phyloP scores from a whole-genome alignment of 2,797 vertebrate genomes.

The Choloepus didactylus region DNA sequence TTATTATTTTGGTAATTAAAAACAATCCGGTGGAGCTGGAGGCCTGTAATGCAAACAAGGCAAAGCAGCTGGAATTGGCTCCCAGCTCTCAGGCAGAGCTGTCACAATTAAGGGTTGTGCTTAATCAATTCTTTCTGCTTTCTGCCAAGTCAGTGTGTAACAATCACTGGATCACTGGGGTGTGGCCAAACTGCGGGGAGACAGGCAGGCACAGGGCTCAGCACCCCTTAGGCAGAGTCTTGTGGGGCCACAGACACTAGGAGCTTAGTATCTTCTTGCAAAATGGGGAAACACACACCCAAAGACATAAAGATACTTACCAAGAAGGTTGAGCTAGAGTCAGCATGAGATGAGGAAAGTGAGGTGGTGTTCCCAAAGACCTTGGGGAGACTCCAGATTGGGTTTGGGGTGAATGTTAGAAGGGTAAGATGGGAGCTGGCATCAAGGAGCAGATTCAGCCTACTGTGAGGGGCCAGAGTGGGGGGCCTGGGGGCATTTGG shows the following conservation, averaged over 20 bases:
- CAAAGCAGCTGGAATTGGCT: conserved; percentile 65
- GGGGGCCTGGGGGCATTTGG: background rate
- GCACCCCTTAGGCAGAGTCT: background rate
- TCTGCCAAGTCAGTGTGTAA: conserved; percentile 49
- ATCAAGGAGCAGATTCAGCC: background rate
- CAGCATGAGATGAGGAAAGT: background rate
- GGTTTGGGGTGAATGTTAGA: background rate
- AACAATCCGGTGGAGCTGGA: background rate
- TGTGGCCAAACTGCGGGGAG: background rate
- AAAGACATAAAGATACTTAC: background rate
- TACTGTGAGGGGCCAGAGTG: background rate
- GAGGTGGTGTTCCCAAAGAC: accelerated
- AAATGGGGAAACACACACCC: background rate
- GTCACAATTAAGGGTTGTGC: conserved; percentile 50
- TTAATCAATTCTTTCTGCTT: conserved; percentile 67
- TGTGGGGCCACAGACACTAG: background rate
- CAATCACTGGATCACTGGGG: background rate
- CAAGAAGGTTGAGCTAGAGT: background rate
- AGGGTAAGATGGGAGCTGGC: background rate
- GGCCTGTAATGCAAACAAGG: background rate
- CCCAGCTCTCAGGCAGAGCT: background rate
- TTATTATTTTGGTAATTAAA: conserved; percentile 70
- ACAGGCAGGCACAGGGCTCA: background rate
- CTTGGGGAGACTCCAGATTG: accelerated
- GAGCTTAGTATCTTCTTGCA: background rate